Base-by-base conservation (phyloP, 2,888 invertebrate genomes). In the Tenthredo mesomela region DNA sequence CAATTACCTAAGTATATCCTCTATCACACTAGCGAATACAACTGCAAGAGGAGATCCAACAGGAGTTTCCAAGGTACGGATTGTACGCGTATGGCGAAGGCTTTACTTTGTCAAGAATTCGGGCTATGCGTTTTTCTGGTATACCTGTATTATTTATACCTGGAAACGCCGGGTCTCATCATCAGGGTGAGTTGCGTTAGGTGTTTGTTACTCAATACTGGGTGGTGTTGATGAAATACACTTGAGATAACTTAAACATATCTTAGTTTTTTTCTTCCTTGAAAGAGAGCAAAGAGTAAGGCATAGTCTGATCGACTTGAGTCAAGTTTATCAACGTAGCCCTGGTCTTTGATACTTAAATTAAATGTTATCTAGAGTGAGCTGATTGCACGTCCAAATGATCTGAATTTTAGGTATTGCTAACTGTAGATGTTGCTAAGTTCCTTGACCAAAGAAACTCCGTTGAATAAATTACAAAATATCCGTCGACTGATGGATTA, bases 141-240 rank as follows among this genome's bases (percentile, higher is more conserved):
- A 97, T 98, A 75, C 99, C 99, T 7, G 97, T 99, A 0, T 94
- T 99, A 78, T 99, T 98, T 94, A 95, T 99, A 85, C 99, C 99
- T 21, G 99, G 99, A 15, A 99, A 98, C 94, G 97, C 97, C 71
- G 99, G 99, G 0, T 99, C 98, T 67, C 96, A 97, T 91, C 97
- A 97, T 94, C 98, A 98, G 95, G 97, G 96, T 95, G 90, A 85
- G 82, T 67, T 67, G 15, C 33, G 1, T 4, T 10, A 18, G 7
- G 12, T 18, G 7, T 33, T 33, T 67, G 33, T 18, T 2, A 18
- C 67, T 67, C 33, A 33, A 67, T 67, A 29, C 15, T 6, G 12
- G 29, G 67, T 15, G 18, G 18, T 61, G 21, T 73, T 73, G 40
- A 43, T 67, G 18, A 15, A 67, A 15, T 67, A 33, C 12, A 33